These are phyloP conservation scores for Kradibia gibbosae DNA, from an alignment of 1,140 invertebrate species.

Conservation along the genomic window DNA sequence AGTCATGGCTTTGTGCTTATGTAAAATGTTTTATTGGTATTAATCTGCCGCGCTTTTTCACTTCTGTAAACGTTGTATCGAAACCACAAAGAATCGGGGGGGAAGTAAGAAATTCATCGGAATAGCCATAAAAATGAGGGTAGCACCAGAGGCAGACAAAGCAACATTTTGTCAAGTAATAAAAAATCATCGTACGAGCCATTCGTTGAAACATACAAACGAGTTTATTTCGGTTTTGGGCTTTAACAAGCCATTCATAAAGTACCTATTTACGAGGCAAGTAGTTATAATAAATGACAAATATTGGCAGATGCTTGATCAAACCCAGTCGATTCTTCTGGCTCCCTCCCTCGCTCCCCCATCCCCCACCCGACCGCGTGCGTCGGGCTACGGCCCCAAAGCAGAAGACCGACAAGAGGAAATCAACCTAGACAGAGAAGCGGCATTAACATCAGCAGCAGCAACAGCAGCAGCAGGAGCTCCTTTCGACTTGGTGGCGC, in stretches of 20 bases:
- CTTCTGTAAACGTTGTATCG: no score
- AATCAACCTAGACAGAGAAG: no score
- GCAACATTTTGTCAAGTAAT: slow-evolving; percentile 3
- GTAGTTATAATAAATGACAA: slow-evolving; percentile 72
- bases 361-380: neutral
- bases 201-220: slow-evolving; percentile 19
- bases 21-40: no score
- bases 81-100: no score
- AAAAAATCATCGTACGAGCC: neutral
- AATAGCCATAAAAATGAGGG: neutral
- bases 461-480: slow-evolving; percentile 59
- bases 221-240: slow-evolving; percentile 35
- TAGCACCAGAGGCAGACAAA: neutral
- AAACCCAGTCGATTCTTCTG: slow-evolving; percentile 49
- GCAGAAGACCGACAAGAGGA: no score
- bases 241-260: slow-evolving; percentile 65
- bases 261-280: slow-evolving; percentile 64
- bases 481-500: slow-evolving; percentile 58
- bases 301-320: slow-evolving; percentile 72
- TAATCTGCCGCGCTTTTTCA: no score
- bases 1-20: no score
- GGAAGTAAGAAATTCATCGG: neutral
- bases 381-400: neutral
- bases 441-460: slow-evolving; percentile 57
- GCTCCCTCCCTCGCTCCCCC: neutral